Percentiles rank a stretch among this genome's conserved stretches.
Conservation (phyloP, 2,888 invertebrate species). For the Panorpa germanica region DNA sequence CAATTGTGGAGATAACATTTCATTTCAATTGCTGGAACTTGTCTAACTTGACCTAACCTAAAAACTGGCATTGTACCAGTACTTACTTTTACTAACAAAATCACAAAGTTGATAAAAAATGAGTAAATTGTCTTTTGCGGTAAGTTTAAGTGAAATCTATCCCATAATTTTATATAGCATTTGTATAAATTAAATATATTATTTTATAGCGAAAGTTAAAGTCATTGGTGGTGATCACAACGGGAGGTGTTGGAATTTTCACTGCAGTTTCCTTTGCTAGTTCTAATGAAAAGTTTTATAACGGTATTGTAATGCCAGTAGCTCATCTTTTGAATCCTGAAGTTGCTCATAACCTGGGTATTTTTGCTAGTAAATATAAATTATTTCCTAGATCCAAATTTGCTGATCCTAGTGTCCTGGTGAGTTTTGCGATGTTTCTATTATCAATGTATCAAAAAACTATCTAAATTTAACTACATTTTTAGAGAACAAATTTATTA, state of each 20-base stretch:
- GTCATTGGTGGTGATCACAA: slow-evolving; percentile 41
- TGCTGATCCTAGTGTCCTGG: slow-evolving; percentile 44
- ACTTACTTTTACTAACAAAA: too few relatives aligned
- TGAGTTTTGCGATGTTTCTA: slow-evolving; percentile 18
- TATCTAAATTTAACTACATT: slow-evolving; percentile 13
- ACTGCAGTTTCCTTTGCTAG: slow-evolving; percentile 47
- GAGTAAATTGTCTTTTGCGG: too few relatives aligned
- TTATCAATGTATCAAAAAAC: slow-evolving; percentile 4
- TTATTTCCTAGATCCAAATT: slow-evolving; percentile 39
- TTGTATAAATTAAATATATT: too few relatives aligned
- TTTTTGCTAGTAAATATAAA: slow-evolving; percentile 57
- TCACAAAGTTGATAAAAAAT: too few relatives aligned
- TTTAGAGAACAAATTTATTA: slow-evolving; percentile 51
- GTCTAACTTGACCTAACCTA: too few relatives aligned
- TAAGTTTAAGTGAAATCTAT: too few relatives aligned
- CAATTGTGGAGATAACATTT: too few relatives aligned
- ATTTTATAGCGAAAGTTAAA: slow-evolving; percentile 44
- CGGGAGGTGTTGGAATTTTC: slow-evolving; percentile 45
- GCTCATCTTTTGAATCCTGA: slow-evolving; percentile 60
- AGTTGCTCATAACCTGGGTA: slow-evolving; percentile 59
- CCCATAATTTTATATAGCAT: too few relatives aligned
- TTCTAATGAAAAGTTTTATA: slow-evolving; percentile 64
- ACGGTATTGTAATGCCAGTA: slow-evolving; percentile 48
- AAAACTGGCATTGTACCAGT: too few relatives aligned
- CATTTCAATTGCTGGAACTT: too few relatives aligned